Conservation (phyloP, 92 coral and sea anemone species). For the Diadumene lineata region DNA sequence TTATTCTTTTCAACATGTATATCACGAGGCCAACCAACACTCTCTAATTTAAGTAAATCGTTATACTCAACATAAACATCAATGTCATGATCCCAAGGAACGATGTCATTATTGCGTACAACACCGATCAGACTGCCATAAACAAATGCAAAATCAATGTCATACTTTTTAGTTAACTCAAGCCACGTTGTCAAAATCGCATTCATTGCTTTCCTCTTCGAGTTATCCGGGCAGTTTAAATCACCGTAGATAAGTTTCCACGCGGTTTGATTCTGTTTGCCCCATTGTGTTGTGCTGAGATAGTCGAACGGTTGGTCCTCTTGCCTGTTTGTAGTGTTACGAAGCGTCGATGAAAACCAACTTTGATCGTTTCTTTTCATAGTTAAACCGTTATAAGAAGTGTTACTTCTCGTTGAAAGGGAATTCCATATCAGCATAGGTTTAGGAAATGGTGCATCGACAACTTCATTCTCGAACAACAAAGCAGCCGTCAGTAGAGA, state of each 20-base stretch:
- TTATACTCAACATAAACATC: constrained; percentile 25
- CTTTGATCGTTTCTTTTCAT: too few relatives aligned
- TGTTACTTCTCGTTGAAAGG: background rate
- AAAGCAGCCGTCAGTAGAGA: background rate
- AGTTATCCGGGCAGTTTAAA: constrained; percentile 28
- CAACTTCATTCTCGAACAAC: background rate
- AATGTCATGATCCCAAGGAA: constrained; percentile 54
- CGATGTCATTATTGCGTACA: constrained; percentile 29
- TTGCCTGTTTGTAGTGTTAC: background rate
- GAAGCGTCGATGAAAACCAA: background rate
- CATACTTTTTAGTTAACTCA: constrained; percentile 21
- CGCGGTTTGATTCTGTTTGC: constrained; percentile 14
- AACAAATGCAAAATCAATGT: constrained; percentile 27
- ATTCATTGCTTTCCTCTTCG: constrained; percentile 2
- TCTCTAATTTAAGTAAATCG: constrained; percentile 35
- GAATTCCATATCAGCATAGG: background rate
- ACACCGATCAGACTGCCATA: constrained; percentile 34
- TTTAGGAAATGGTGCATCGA: background rate
- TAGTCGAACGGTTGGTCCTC: constrained; percentile 10
- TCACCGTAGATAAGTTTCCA: constrained; percentile 38
- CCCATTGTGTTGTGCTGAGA: constrained; percentile 28
- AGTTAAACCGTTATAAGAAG: background rate
- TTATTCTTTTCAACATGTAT: constrained; percentile 16
- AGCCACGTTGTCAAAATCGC: constrained; percentile 28
- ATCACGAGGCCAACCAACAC: constrained; percentile 36